phyloP scores from a whole-genome alignment of 2,888 invertebrate species.

The Hirtodrosophila alboralis region DNA sequence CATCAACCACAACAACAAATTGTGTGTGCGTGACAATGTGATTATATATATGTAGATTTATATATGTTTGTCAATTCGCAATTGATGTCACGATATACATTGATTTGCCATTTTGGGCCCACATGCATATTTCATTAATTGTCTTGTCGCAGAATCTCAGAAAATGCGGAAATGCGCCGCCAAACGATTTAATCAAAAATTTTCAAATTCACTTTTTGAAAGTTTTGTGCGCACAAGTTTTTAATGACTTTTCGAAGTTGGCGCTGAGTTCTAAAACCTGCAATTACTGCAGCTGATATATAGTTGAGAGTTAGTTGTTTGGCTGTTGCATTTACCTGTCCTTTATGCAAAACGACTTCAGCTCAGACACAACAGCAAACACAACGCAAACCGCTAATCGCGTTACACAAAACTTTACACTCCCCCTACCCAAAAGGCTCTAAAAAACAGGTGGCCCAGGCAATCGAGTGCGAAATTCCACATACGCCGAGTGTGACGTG shows the following conservation, averaged over 20 bases:
- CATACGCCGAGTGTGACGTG: conserved; percentile 72
- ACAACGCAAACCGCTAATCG: conserved; percentile 78
- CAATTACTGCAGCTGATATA: conserved; percentile 65
- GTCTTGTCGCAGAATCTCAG: conserved; percentile 44
- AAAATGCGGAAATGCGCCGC: conserved; percentile 29
- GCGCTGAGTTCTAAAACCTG: conserved; percentile 57
- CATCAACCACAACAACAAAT: conserved; percentile 26
- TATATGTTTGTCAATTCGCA: conserved; percentile 47
- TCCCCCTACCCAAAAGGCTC: conserved; percentile 4
- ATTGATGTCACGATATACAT: conserved; percentile 83
- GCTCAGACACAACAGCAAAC: conserved; percentile 62
- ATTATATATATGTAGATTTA: conserved; percentile 9
- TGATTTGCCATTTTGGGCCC: conserved; percentile 78
- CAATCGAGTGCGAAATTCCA: conserved; percentile 80
- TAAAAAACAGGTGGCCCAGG: conserved; percentile 45
- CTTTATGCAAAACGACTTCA: conserved; percentile 45
- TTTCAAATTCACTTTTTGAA: conserved; percentile 71
- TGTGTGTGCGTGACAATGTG: conserved; percentile 66
- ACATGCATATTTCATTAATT: conserved; percentile 82
- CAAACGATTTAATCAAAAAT: conserved; percentile 81
- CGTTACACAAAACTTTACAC: conserved; percentile 73
- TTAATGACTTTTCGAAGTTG: conserved; percentile 82
- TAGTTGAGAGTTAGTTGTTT: conserved; percentile 1
- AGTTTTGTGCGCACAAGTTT: conserved; percentile 75
- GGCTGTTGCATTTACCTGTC: conserved; percentile 36